Evolutionary conservation across 1,140 invertebrate genomes (phyloP).

Genomic region (Papilio polytes): DNA sequence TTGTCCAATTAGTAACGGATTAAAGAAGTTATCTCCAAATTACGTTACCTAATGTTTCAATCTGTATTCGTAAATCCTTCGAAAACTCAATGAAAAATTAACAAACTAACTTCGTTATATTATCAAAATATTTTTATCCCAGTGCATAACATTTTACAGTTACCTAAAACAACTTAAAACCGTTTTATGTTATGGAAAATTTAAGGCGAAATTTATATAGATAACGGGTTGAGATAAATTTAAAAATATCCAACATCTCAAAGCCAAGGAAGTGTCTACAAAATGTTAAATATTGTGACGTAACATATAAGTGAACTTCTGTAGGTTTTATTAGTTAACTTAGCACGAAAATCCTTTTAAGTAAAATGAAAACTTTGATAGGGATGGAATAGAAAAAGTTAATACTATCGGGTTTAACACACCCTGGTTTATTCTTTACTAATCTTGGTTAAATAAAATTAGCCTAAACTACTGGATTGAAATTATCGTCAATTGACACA

Average conservation of each 20-base stretch:
- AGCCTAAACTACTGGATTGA: too few species aligned
- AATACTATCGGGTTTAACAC: too few species aligned
- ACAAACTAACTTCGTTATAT: too few species aligned
- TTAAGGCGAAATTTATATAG: background rate
- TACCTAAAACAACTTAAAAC: background rate
- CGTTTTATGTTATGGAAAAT: background rate
- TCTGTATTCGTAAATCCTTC: too few species aligned
- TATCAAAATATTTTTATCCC: too few species aligned
- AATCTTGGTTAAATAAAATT: background rate
- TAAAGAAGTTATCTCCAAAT: background rate
- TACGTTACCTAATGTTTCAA: background rate
- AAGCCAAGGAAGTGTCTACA: background rate
- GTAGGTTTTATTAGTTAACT: constrained; percentile 28
- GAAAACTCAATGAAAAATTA: too few species aligned
- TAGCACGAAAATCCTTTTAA: constrained; percentile 35
- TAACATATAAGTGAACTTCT: constrained; percentile 19
- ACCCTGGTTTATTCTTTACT: background rate
- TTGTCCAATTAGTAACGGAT: constrained; percentile 3
- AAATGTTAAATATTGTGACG: constrained; percentile 31
- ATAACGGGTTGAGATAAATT: constrained; percentile 25
- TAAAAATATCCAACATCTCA: constrained; percentile 21
- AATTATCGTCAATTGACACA: too few species aligned
- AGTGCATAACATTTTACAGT: too few species aligned
- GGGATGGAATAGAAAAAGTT: background rate
- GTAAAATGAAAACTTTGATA: constrained; percentile 19